Conservation (phyloP, 1,140 invertebrate species). For the Cyrtorhinus lividipennis region DNA sequence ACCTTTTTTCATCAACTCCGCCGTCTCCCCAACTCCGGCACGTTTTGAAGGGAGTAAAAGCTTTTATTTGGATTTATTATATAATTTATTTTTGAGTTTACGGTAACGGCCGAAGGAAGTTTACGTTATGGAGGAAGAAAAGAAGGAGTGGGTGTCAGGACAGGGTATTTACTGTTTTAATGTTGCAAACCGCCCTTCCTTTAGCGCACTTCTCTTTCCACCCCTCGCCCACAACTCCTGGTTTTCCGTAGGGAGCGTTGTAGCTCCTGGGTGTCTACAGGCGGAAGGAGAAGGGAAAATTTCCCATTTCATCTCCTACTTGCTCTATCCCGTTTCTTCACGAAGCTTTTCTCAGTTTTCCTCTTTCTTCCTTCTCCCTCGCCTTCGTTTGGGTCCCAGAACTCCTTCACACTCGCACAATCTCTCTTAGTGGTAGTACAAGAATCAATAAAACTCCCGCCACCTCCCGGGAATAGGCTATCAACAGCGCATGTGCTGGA, state of each 20-base stretch:
- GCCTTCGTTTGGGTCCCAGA: not conserved
- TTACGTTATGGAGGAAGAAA: slow-evolving; percentile 5
- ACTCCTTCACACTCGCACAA: too few species aligned
- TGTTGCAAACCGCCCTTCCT: not conserved
- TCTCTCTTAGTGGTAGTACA: too few species aligned
- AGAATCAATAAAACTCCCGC: not conserved
- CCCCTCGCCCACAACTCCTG: not conserved
- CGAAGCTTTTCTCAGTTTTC: not conserved
- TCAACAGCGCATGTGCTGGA: not conserved
- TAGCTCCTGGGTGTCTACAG: not conserved
- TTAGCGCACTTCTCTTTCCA: not conserved
- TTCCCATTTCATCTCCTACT: not conserved
- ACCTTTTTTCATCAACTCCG: not conserved
- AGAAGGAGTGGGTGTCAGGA: slow-evolving; percentile 9
- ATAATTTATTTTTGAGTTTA: slow-evolving; percentile 7
- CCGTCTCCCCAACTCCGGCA: not conserved
- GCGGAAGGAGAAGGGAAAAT: not conserved
- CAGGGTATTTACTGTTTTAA: slow-evolving; percentile 6
- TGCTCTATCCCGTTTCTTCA: too few species aligned
- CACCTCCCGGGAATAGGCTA: too few species aligned
- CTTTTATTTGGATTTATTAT: slow-evolving; percentile 8
- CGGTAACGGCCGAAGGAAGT: not conserved
- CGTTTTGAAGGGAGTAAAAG: not conserved
- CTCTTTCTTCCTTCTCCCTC: not conserved
- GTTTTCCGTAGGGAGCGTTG: not conserved